Evolutionary conservation across 2,113 vertebrate genomes (phyloP), one percentile per base, ranked within the genome.

Genomic region (Hoplias malabaricus): DNA sequence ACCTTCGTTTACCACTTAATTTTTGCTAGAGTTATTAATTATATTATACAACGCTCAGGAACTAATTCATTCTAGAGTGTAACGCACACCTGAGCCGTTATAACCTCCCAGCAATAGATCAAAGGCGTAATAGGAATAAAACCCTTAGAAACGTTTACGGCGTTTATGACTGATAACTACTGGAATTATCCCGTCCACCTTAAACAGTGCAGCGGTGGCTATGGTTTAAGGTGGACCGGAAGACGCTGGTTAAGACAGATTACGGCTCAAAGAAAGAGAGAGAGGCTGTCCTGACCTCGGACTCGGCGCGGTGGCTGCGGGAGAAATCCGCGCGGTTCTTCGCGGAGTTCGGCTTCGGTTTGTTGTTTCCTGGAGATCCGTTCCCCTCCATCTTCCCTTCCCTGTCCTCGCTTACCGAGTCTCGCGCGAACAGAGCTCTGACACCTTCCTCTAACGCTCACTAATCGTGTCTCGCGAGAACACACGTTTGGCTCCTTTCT

Each of bases 301-400:
- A 98, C 67, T 98, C 96, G 90, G 98, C 97, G 53, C 96, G 93
- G 81, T 94, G 93, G 77, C 94, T 96, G 36, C 96, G 93, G 68
- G 92, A 92, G 70, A 95, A 93, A 77, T 98, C 96, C 0, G 92
- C 91, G 75, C 95, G 93, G 36, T 90, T 86, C 84, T 93, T 93
- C 0, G 91, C 88, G 50, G 91, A 16, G 91, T 93, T 91, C 7
- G 87, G 82, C 76, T 93, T 95, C 85, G 94, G 94, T 86, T 95
- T 96, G 86, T 96, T 96, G 88, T 96, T 97, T 82, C 91, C 87
- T 73, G 88, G 89, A 85, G 87, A 69, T 43, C 92, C 88, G 57
- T 82, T 88, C 31, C 88, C 88, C 81, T 95, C 95, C 95, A 96
- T 97, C 85, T 88, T 92, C 67, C 79, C 83, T 75, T 29, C 23